phyloP scores from a whole-genome alignment of 2,797 vertebrate genomes.

The Euphonia xanthogaster region DNA sequence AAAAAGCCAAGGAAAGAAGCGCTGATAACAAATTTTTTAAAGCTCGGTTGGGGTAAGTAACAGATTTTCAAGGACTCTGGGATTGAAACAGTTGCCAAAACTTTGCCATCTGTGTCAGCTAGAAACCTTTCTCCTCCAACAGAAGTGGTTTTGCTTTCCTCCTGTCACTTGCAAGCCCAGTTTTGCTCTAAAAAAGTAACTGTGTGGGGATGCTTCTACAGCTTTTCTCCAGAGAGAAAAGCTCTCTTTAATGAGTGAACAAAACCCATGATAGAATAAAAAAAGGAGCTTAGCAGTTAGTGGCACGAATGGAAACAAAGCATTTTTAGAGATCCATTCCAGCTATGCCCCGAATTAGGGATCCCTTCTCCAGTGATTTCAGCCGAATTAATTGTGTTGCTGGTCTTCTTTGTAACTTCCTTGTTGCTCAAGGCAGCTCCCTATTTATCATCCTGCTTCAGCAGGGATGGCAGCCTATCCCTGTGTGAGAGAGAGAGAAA shows the following conservation, averaged over 20 bases:
- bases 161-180: neutral
- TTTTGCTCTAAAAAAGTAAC: neutral
- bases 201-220: neutral
- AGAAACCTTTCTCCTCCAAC: neutral
- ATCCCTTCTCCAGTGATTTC: neutral
- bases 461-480: neutral
- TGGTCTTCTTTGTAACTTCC: neutral
- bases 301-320: fast-evolving
- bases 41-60: neutral
- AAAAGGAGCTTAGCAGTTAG: neutral
- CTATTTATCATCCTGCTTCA: neutral
- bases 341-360: neutral
- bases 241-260: neutral
- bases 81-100: neutral
- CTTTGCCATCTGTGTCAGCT: neutral
- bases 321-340: neutral
- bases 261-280: neutral
- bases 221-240: neutral
- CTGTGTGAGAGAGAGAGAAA: neutral
- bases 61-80: neutral
- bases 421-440: neutral
- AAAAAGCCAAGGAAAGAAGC: slow-evolving; percentile 30
- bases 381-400: neutral
- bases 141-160: neutral
- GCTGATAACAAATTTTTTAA: neutral